phyloP scores from a whole-genome alignment of 2,797 vertebrate genomes.

The Acrossocheilus fasciatus region DNA sequence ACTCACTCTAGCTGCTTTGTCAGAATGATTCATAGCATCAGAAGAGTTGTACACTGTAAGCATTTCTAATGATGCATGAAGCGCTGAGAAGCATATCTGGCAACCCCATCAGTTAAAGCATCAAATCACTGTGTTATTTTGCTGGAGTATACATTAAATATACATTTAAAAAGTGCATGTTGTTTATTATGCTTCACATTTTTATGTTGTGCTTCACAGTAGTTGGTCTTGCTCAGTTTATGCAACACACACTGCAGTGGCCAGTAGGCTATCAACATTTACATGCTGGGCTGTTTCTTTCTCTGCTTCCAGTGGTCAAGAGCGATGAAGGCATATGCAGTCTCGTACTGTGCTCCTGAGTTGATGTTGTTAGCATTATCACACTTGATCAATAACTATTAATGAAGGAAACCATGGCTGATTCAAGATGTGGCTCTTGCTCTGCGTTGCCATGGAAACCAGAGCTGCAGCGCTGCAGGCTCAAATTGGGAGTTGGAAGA shows the following conservation, averaged over 20 bases:
- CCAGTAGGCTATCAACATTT: neutral
- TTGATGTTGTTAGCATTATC: slow-evolving; percentile 56
- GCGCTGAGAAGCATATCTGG: neutral
- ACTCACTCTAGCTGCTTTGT: slow-evolving; percentile 36
- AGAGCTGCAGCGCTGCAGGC: slow-evolving; percentile 81
- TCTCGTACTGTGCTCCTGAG: slow-evolving; percentile 21
- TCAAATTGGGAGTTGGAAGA: slow-evolving; percentile 77
- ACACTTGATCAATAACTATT: slow-evolving; percentile 65
- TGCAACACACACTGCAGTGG: slow-evolving; percentile 42
- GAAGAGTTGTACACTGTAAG: neutral
- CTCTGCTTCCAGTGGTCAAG: slow-evolving; percentile 23
- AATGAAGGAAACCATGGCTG: slow-evolving; percentile 72
- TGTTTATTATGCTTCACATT: slow-evolving; percentile 21
- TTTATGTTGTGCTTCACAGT: slow-evolving; percentile 19
- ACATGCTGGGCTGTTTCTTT: neutral
- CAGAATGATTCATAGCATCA: neutral
- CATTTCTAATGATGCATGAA: neutral
- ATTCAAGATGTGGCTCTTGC: slow-evolving; percentile 75
- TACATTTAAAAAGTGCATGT: neutral
- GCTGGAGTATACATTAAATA: neutral
- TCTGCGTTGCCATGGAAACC: slow-evolving; percentile 86
- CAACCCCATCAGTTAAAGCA: neutral
- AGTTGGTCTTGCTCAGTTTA: slow-evolving; percentile 13
- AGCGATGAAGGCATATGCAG: slow-evolving; percentile 25
- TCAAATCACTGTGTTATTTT: neutral